Evolutionary conservation across 2,113 vertebrate species (phyloP).

Genomic region (Anoura caudifer): DNA sequence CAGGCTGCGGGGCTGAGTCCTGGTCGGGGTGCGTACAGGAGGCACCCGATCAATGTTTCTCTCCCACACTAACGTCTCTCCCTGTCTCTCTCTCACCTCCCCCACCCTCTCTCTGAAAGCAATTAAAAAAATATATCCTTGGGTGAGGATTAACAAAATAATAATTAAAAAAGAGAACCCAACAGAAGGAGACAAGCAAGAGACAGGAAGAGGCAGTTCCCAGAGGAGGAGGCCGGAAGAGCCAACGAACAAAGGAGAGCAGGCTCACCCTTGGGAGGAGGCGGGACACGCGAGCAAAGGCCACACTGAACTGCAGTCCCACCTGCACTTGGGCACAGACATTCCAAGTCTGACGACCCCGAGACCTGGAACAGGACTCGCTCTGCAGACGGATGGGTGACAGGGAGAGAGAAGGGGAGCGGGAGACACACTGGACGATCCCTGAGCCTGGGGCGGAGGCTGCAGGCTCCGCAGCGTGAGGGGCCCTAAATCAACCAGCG

Average conservation of each 20-base stretch:
- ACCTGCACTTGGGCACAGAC: rapidly evolving
- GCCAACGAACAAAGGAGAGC: neutral
- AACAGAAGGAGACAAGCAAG: rapidly evolving
- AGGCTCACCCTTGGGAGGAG: rapidly evolving
- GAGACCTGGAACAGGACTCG: rapidly evolving
- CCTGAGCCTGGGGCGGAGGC: neutral
- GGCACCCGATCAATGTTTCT: too few species aligned
- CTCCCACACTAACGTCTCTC: too few species aligned
- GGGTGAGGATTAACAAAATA: too few species aligned
- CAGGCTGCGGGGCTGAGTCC: too few species aligned
- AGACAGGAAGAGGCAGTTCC: rapidly evolving
- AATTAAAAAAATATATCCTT: too few species aligned
- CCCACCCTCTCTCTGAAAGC: too few species aligned
- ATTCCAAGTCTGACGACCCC: rapidly evolving
- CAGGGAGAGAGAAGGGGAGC: neutral
- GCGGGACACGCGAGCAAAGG: neutral
- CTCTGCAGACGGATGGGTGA: rapidly evolving
- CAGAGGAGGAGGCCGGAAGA: rapidly evolving
- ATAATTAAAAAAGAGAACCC: too few species aligned
- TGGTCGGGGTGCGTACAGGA: too few species aligned
- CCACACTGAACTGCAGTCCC: rapidly evolving
- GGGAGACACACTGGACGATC: rapidly evolving
- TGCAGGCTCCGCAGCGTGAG: rapidly evolving
- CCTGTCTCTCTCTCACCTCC: too few species aligned
- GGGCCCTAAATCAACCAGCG: rapidly evolving